Evolutionary conservation across 2,888 invertebrate species (phyloP).

Genomic region (Strigamia maritima): DNA sequence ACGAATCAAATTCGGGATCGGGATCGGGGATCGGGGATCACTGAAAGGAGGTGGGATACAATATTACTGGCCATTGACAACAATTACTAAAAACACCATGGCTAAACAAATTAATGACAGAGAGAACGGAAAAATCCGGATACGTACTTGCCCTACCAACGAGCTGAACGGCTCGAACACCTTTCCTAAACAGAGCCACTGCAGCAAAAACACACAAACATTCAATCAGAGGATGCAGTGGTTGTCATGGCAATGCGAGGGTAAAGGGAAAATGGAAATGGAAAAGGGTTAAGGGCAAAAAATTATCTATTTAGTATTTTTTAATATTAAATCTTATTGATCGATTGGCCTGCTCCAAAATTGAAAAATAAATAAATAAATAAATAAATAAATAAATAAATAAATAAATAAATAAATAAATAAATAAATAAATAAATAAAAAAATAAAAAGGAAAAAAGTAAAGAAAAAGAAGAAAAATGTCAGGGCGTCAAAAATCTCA

Average conservation of each 20-base stretch:
- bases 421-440: too few relatives aligned
- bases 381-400: not conserved
- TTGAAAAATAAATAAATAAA: slow-evolving; percentile 21
- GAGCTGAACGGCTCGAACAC: slow-evolving; percentile 98
- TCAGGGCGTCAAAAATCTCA: too few relatives aligned
- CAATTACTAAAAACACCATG: slow-evolving; percentile 18
- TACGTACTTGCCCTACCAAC: slow-evolving; percentile 98
- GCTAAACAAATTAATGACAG: slow-evolving; percentile 35
- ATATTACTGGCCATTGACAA: slow-evolving; percentile 11
- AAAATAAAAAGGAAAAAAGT: too few relatives aligned
- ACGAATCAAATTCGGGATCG: too few relatives aligned
- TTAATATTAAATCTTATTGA: not conserved
- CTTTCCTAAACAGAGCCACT: slow-evolving; percentile 99
- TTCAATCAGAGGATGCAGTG: slow-evolving; percentile 38
- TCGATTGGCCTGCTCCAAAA: slow-evolving; percentile 7
- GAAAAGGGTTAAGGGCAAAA: not conserved
- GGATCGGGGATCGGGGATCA: not conserved
- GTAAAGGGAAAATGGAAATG: not conserved
- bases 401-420: slow-evolving; percentile 34
- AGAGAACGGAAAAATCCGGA: slow-evolving; percentile 46
- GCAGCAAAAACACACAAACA: slow-evolving; percentile 49
- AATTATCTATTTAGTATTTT: not conserved
- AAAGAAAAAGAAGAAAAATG: too few relatives aligned
- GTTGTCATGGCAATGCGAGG: slow-evolving; percentile 34
- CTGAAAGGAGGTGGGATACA: not conserved